Conservation (phyloP, 2,797 vertebrate genomes). For the Hipposideros larvatus region DNA sequence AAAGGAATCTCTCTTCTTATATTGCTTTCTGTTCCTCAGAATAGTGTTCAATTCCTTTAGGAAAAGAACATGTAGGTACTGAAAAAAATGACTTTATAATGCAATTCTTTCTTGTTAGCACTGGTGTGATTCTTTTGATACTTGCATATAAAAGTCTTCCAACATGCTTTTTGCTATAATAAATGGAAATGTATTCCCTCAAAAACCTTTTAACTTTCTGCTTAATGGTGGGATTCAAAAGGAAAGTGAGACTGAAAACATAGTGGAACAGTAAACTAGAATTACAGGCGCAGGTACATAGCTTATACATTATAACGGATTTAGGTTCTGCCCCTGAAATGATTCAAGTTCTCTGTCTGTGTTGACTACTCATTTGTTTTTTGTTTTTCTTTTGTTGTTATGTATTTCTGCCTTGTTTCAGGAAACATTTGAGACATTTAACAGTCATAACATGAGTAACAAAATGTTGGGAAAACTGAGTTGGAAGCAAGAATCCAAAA, state of each 20-base stretch:
- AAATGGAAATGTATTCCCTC: conserved; percentile 78
- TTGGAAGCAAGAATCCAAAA: background rate
- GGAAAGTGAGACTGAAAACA: conserved; percentile 44
- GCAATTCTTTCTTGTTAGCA: conserved; percentile 64
- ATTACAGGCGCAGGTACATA: background rate
- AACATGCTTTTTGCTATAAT: conserved; percentile 75
- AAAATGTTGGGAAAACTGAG: background rate
- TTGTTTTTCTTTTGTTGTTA: background rate
- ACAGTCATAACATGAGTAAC: background rate
- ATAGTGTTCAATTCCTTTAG: conserved; percentile 10
- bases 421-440: background rate
- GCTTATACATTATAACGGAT: background rate
- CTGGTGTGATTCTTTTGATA: conserved; percentile 70
- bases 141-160: conserved; percentile 65
- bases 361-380: background rate
- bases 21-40: background rate
- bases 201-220: conserved; percentile 74
- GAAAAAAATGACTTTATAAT: conserved; percentile 71
- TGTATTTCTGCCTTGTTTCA: conserved; percentile 14
- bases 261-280: conserved; percentile 37
- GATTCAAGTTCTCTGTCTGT: background rate
- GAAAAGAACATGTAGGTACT: conserved; percentile 52
- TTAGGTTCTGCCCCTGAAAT: background rate
- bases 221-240: conserved; percentile 63
- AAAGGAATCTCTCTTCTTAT: background rate